These are phyloP conservation scores for Dromaius novaehollandiae DNA, from an alignment of 2,113 vertebrate genomes.

Conservation along the genomic window DNA sequence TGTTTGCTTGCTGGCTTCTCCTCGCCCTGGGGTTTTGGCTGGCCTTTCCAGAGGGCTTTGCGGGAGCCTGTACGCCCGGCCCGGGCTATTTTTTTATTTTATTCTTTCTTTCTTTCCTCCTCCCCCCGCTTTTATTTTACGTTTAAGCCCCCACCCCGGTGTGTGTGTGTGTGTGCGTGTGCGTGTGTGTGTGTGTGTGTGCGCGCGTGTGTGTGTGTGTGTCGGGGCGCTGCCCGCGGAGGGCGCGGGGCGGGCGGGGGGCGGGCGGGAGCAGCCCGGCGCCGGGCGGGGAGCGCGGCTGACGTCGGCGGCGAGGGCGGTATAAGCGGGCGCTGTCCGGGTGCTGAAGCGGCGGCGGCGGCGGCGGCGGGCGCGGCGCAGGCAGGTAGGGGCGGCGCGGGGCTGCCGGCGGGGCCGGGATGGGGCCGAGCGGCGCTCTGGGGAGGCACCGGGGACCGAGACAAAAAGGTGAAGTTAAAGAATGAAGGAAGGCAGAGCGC, in stretches of 20 bases:
- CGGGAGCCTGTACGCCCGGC: no score
- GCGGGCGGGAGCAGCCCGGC: not conserved
- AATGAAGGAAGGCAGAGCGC: not conserved
- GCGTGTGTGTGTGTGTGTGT: no score
- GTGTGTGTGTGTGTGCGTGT: no score
- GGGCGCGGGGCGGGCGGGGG: no score
- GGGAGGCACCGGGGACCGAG: no score
- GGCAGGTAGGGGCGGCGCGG: slow-evolving; percentile 38
- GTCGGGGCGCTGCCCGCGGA: no score
- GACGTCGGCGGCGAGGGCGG: slow-evolving; percentile 43
- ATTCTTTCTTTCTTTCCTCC: no score
- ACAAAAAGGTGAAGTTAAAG: not conserved
- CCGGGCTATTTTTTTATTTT: not conserved
- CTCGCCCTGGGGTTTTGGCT: no score
- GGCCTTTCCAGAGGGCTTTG: not conserved
- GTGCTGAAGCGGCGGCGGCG: slow-evolving; percentile 75
- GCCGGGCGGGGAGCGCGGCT: slow-evolving; percentile 29
- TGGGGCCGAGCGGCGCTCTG: not conserved
- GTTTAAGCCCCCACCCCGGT: no score
- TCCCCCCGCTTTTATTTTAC: not conserved
- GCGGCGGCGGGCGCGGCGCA: slow-evolving; percentile 51
- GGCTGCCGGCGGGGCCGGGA: not conserved
- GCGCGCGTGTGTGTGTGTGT: no score
- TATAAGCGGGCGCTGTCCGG: slow-evolving; percentile 86
- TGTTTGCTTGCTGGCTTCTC: no score